Conservation (phyloP, 2,797 vertebrate species). For the Sebastes oblongus region DNA sequence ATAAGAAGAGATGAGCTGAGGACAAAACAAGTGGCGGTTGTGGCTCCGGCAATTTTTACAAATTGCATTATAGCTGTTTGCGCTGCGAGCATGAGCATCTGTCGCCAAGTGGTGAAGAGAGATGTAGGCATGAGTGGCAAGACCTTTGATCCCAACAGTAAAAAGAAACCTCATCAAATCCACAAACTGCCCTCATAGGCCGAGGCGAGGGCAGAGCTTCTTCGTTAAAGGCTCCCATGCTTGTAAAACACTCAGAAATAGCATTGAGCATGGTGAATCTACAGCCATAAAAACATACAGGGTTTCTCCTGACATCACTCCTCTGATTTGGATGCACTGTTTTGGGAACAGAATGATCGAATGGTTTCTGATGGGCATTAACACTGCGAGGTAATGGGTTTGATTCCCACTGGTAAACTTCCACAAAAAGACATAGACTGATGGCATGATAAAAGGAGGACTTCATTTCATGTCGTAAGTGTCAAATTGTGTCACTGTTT, state of each 20-base stretch:
- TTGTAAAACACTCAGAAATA: slow-evolving; percentile 76
- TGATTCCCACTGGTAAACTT: background rate
- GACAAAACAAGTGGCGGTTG: slow-evolving; percentile 1
- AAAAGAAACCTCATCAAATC: slow-evolving; percentile 54
- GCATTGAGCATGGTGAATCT: slow-evolving; percentile 61
- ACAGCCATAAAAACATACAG: slow-evolving; percentile 61
- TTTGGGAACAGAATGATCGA: slow-evolving; percentile 14
- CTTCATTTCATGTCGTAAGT: background rate
- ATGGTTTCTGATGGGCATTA: background rate
- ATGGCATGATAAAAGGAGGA: background rate
- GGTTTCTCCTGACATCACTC: slow-evolving; percentile 59
- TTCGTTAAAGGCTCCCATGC: slow-evolving; percentile 59
- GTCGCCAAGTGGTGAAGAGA: slow-evolving; percentile 18
- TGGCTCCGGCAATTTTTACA: background rate
- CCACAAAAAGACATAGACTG: background rate
- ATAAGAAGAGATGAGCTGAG: background rate
- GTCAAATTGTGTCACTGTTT: background rate
- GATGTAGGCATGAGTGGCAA: slow-evolving; percentile 15
- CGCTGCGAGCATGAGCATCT: background rate
- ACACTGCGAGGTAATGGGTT: background rate
- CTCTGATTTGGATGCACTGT: slow-evolving; percentile 21
- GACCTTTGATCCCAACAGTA: slow-evolving; percentile 58
- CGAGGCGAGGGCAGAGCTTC: slow-evolving; percentile 39
- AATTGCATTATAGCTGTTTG: background rate
- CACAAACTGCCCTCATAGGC: slow-evolving; percentile 47